A percentile compares a stretch with the other conserved stretches of the same genome.
Conservation (phyloP, 2,888 invertebrate species). For the Ennomos erosarius region DNA sequence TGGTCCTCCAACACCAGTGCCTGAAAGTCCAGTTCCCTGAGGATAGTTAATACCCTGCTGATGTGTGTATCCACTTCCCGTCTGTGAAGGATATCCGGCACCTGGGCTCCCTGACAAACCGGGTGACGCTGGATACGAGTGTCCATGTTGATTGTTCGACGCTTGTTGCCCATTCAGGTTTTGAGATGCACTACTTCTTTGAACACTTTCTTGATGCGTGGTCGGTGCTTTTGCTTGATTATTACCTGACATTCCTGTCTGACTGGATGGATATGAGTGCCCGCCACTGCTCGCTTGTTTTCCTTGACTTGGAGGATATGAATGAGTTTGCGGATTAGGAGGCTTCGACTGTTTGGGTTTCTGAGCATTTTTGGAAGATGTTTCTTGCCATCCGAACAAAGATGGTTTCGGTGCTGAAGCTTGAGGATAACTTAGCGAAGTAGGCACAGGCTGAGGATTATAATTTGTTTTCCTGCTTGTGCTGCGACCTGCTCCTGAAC, state of each 20-base stretch:
- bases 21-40: slow-evolving; percentile 51
- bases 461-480: slow-evolving; percentile 62
- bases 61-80: slow-evolving; percentile 47
- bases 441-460: slow-evolving; percentile 70
- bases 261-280: slow-evolving; percentile 73
- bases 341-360: slow-evolving; percentile 60
- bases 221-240: slow-evolving; percentile 57
- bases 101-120: slow-evolving; percentile 68
- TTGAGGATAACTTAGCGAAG: slow-evolving; percentile 73
- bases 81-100: slow-evolving; percentile 49
- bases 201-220: slow-evolving; percentile 66
- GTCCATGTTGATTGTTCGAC: slow-evolving; percentile 53
- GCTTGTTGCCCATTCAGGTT: slow-evolving; percentile 53
- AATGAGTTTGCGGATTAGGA: slow-evolving; percentile 30
- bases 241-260: slow-evolving; percentile 69
- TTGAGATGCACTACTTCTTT: slow-evolving; percentile 62
- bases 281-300: slow-evolving; percentile 50
- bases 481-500: slow-evolving; percentile 68
- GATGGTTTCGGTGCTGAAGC: slow-evolving; percentile 66
- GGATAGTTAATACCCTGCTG: slow-evolving; percentile 43
- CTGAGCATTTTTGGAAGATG: slow-evolving; percentile 58
- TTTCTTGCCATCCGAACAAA: slow-evolving; percentile 76
- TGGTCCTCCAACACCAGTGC: slow-evolving; percentile 51
- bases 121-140: slow-evolving; percentile 69
- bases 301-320: slow-evolving; percentile 16